Conservation (phyloP, 1,140 invertebrate genomes). For the Drosophila ananassae region DNA sequence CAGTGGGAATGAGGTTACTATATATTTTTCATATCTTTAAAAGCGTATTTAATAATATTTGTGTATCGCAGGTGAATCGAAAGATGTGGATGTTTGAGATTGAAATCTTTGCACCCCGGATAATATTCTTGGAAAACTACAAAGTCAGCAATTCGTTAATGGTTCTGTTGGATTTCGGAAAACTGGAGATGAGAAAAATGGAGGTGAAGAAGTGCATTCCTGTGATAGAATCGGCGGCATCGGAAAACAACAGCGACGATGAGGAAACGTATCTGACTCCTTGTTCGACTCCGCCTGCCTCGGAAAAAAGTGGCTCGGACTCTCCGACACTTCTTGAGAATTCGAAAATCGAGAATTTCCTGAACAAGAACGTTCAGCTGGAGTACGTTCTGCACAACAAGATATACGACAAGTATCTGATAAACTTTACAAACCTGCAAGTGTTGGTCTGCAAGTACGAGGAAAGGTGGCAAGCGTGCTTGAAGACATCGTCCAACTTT, state of each 20-base stretch:
- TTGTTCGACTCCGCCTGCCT: conserved; percentile 95
- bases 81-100: conserved; percentile 94
- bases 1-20: conserved; percentile 87
- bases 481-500: conserved; percentile 91
- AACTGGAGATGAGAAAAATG: conserved; percentile 89
- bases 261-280: conserved; percentile 94
- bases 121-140: conserved; percentile 94
- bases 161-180: conserved; percentile 93
- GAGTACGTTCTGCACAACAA: conserved; percentile 89
- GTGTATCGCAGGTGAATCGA: conserved; percentile 85
- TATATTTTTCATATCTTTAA: not conserved
- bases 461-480: conserved; percentile 94
- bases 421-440: conserved; percentile 94
- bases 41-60: not conserved
- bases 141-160: conserved; percentile 90
- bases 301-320: conserved; percentile 87
- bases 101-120: conserved; percentile 96
- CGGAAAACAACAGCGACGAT: conserved; percentile 81
- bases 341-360: conserved; percentile 33
- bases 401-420: conserved; percentile 92
- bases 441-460: conserved; percentile 93
- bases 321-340: conserved; percentile 69
- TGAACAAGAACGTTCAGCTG: conserved; percentile 84
- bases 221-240: conserved; percentile 28
- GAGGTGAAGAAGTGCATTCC: conserved; percentile 58